phyloP scores from a whole-genome alignment of 2,113 vertebrate species.

The sheep (Ovis aries) region DNA sequence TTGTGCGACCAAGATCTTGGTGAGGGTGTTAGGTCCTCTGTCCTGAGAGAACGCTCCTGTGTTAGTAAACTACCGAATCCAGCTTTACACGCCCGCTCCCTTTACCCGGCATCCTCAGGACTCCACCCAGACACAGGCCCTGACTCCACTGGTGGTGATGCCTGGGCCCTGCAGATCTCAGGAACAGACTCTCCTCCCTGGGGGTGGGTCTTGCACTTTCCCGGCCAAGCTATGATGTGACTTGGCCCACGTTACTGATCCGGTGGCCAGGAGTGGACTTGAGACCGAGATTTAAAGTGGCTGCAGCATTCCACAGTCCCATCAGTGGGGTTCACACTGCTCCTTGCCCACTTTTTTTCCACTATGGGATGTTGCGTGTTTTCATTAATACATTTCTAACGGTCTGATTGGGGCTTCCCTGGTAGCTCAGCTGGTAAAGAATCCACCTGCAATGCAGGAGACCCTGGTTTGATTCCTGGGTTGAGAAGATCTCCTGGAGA shows the following conservation, averaged over 20 bases:
- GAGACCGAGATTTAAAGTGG: background rate
- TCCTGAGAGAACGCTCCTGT: background rate
- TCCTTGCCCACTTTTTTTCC: background rate
- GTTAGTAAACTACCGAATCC: rapidly evolving
- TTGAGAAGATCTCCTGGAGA: background rate
- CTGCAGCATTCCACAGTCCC: background rate
- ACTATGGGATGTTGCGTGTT: rapidly evolving
- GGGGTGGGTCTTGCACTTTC: background rate
- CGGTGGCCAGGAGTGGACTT: background rate
- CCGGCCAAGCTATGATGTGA: background rate
- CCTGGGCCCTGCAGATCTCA: background rate
- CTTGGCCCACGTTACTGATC: background rate
- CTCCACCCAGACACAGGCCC: background rate
- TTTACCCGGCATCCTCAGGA: background rate
- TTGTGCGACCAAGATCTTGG: too few relatives aligned
- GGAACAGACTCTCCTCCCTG: background rate
- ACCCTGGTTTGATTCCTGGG: background rate
- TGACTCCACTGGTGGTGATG: background rate
- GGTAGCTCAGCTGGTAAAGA: background rate
- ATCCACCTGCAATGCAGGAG: background rate
- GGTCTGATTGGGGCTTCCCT: background rate
- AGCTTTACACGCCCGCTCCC: rapidly evolving
- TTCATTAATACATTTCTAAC: background rate
- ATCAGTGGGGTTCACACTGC: background rate
- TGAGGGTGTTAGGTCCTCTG: background rate